Evolutionary conservation across 2,113 vertebrate genomes (phyloP), one percentile per base, ranked within the genome.

Genomic region (Brachionichthys hirsutus): DNA sequence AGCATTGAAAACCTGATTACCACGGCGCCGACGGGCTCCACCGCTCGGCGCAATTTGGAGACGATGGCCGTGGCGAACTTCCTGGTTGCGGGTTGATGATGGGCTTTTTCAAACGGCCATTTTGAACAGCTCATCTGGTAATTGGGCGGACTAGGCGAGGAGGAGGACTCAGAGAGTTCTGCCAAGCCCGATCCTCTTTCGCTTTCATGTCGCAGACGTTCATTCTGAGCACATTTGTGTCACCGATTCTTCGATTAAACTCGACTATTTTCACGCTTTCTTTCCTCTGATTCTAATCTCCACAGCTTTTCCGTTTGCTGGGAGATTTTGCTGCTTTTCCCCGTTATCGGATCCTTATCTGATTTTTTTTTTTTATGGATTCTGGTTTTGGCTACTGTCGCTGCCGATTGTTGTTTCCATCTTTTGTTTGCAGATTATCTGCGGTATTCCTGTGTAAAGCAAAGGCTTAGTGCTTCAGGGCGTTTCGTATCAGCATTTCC

Each of bases 61-160:
- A 76, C 46, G 56, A 75, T 71, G 69, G 71, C 62, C 55, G 56
- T 76, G 71, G 83, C 50, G 80, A 60, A 80, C 63, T 62, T 81
- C 49, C 72, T 81, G n/a, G n/a, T n/a, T n/a, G n/a, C n/a, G n/a
- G n/a, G 77, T 67, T 70, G 75, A 83, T 86, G 76, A 75, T 57
- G 66, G 75, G 78, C 57, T 44, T 75, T 30, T 60, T 63, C 54
- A 54, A 67, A 60, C 18, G 80, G 67, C 80, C 64, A 77, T 85
- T 73, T 77, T 59, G 62, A 46, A 49, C 62, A 45, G 70, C 60
- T 87, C 82, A 89, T 89, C 83, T 61, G 56, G 10, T 83, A 83
- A 88, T 88, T 68, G 89, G 73, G 73, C 46, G 74, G 73, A 88
- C 84, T 75, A 83, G 62, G 62, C 49, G 1, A 66, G 57, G 62